Evolutionary conservation across 2,888 invertebrate genomes (phyloP), one percentile per base, ranked within the genome.

Genomic region (Epinotia bilunana): DNA sequence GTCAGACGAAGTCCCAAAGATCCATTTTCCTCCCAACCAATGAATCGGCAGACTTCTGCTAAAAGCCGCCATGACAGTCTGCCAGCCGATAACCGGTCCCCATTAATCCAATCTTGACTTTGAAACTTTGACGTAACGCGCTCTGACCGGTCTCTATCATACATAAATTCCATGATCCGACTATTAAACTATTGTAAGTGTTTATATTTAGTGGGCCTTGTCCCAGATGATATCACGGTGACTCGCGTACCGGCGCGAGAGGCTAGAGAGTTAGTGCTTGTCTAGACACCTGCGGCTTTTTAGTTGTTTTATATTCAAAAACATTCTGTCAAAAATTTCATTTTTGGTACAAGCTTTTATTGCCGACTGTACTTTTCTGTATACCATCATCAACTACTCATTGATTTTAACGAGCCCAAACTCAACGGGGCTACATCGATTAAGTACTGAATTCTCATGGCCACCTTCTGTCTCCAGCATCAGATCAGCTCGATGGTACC

Each of bases 141-240:
- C 57, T 39, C 23, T 39, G 43, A n/a, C 49, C 28, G 53, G 62
- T 62, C 33, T 13, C n/a, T n/a, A n/a, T n/a, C 53, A n/a, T 53
- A n/a, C 69, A 68, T 57, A 68, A 53, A 53, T 65, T 53, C 65
- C 18, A 12, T 20, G 57, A 58, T 69, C 60, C 61, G 61, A 3
- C 43, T 58, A 67, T 58, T 57, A 33, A 6, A 58, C 61, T 33
- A 61, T 61, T 61, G 39, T n/a, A 58, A 43, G 68, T 68, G 46
- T 68, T 68, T 68, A 68, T 69, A 69, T 69, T 69, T 69, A 69
- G 58, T 46, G 69, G 46, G 69, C 69, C 69, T 69, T 60, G 69
- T 60, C 69, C 69, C 28, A 69, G n/a, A 69, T 69, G 69, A 69
- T 46, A 69, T 69, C 69, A 69, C 11, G 6, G 58, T 69, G 58